phyloP scores from a whole-genome alignment of 2,797 vertebrate species.

The Limosa lapponica region DNA sequence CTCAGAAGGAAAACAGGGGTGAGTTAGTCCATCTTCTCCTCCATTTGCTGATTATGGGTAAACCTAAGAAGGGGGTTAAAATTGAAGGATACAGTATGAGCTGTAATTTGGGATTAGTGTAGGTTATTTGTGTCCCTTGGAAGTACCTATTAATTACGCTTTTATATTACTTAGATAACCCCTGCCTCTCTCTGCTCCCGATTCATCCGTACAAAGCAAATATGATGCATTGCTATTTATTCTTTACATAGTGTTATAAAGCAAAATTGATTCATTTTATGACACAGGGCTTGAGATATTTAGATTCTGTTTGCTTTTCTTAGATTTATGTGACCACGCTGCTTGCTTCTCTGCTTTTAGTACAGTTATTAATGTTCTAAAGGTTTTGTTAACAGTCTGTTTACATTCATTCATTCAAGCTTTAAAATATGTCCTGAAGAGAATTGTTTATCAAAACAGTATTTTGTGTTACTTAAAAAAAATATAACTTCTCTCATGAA shows the following conservation, averaged over 20 bases:
- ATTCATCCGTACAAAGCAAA: background rate
- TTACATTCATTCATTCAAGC: background rate
- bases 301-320: constrained; percentile 5
- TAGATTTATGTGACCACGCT: background rate
- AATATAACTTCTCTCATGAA: background rate
- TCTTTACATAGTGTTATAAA: background rate
- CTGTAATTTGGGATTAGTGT: background rate
- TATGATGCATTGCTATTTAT: background rate
- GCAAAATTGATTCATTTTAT: constrained; percentile 5
- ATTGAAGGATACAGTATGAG: background rate
- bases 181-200: background rate
- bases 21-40: background rate
- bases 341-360: constrained; percentile 8
- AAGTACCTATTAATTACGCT: background rate
- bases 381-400: background rate
- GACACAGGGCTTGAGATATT: background rate
- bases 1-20: background rate
- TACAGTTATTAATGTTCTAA: constrained; percentile 10
- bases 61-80: background rate
- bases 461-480: background rate
- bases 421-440: background rate
- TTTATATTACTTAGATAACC: background rate
- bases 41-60: background rate
- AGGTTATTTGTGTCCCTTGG: background rate
- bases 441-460: background rate